Evolutionary conservation across 1,140 invertebrate species (phyloP), one percentile per base, ranked within the genome.

Genomic region (Cydia pomonella): DNA sequence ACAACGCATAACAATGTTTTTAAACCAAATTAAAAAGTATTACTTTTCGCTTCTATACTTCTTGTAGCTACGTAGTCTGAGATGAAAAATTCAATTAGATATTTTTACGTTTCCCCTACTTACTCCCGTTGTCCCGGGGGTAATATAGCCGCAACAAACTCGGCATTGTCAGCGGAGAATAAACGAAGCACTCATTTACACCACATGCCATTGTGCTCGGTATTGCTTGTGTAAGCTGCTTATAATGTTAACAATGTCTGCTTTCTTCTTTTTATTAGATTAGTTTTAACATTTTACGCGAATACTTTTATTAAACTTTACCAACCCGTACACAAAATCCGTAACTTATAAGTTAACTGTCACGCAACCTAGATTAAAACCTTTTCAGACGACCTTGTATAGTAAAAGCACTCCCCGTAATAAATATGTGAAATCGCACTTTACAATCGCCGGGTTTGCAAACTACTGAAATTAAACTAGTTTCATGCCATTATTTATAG

Each of bases 71-170:
- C n/a, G 33, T 38, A 69, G 71, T 41, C 74, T 72, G 74, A 78
- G 75, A 84, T 84, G 81, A 82, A 80, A 82, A 84, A 84, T 82
- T 84, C 83, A 84, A 84, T 84, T 82, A 84, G 78, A 81, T 81
- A 80, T 82, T 82, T 82, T 81, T 81, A 80, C 75, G 77, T 79
- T 80, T 79, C 75, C 74, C 64, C 62, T 78, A 80, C 74, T 83
- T 80, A 80, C 80, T 79, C 75, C 62, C 77, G 76, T 81, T 81
- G 75, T 77, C 74, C 78, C 76, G 47, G 69, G 78, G 73, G 77
- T 75, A 80, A 78, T 81, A 81, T 78, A 63, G 75, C 64, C 77
- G 75, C 41, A 25, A 72, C 38, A 50, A 72, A 72, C 59, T 63
- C 41, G 33, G 41, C 25, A 73, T 75, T 75, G 75, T 77, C 74